These are phyloP conservation scores for Rattus rattus DNA, from an alignment of 2,113 vertebrate species.

Conservation along the genomic window DNA sequence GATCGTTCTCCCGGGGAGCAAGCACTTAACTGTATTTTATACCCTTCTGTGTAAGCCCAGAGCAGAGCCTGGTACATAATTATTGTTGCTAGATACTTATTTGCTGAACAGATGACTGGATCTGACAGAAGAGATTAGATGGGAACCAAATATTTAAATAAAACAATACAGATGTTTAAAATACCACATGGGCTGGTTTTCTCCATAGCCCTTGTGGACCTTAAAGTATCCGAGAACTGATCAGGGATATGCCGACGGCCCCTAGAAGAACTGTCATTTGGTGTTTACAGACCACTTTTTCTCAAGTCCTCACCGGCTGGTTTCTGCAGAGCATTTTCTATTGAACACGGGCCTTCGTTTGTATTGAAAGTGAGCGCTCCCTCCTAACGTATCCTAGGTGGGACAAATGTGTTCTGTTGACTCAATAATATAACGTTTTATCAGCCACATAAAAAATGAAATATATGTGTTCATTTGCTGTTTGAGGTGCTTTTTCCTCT, in stretches of 20 bases:
- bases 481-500: constrained; percentile 68
- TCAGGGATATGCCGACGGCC: background rate
- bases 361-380: background rate
- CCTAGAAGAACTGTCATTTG: background rate
- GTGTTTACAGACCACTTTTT: background rate
- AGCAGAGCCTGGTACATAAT: background rate
- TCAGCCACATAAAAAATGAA: constrained; percentile 66
- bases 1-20: background rate
- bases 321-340: constrained; percentile 26
- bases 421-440: constrained; percentile 66
- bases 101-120: constrained; percentile 3
- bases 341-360: background rate
- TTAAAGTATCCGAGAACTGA: background rate
- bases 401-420: background rate
- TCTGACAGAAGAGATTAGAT: constrained; percentile 16
- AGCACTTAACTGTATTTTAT: background rate
- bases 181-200: constrained; percentile 30
- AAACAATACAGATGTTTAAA: constrained; percentile 15
- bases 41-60: background rate
- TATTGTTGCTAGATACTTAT: constrained; percentile 3
- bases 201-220: background rate
- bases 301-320: background rate
- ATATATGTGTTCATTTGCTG: constrained; percentile 44
- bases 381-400: constrained; percentile 65
- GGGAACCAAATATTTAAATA: constrained; percentile 9